These are phyloP conservation scores for Speoplatyrhinus poulsoni DNA, from an alignment of 2,113 vertebrate species.

Conservation along the genomic window DNA sequence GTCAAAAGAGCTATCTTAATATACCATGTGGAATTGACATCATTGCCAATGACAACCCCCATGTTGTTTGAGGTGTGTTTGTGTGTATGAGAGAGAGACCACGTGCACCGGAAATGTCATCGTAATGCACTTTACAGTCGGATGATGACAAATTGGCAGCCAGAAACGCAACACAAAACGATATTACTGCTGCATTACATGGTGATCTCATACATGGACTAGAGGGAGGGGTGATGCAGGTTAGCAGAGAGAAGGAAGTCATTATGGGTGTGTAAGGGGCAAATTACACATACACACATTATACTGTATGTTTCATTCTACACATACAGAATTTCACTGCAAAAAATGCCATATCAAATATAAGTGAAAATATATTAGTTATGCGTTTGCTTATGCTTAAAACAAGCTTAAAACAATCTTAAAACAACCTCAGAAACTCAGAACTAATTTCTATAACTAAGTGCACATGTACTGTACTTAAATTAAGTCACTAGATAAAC, in stretches of 20 bases:
- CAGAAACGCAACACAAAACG: conserved; percentile 44
- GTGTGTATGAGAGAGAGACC: conserved; percentile 14
- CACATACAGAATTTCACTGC: not conserved
- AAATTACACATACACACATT: not conserved
- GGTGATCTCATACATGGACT: conserved; percentile 47
- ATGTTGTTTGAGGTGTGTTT: not conserved
- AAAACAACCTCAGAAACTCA: no score
- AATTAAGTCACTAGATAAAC: no score
- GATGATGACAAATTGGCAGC: conserved; percentile 41
- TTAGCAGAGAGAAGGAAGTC: conserved; percentile 20
- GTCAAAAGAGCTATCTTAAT: no score
- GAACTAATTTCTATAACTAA: no score
- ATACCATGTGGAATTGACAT: not conserved
- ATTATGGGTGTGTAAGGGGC: not conserved
- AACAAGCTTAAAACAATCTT: not conserved
- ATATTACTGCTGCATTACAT: conserved; percentile 47
- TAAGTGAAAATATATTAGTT: no score
- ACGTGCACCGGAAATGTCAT: conserved; percentile 44
- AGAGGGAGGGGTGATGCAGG: conserved; percentile 13
- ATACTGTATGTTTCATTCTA: not conserved
- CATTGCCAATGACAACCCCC: not conserved
- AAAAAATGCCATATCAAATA: no score
- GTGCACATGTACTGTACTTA: no score
- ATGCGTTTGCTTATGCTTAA: not conserved
- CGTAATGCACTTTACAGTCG: conserved; percentile 39